A percentile compares a stretch with the other conserved stretches of the same genome.
phyloP scores from a whole-genome alignment of 2,888 invertebrate species.

The Tipula unca region DNA sequence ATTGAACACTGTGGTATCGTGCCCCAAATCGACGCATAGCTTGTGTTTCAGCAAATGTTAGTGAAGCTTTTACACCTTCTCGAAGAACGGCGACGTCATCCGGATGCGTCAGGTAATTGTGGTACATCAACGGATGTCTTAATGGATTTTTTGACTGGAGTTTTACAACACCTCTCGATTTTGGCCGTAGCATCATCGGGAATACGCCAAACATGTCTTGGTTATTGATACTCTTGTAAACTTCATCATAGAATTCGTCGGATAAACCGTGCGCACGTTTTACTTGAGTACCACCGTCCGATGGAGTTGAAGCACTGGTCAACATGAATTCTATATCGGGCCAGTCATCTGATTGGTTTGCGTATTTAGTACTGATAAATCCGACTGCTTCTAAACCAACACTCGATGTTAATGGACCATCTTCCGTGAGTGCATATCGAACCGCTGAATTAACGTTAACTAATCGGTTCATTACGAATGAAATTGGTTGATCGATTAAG shows the following conservation, averaged over 20 bases:
- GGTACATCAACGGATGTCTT: conserved; percentile 79
- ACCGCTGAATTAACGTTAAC: conserved; percentile 77
- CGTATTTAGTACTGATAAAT: conserved; percentile 82
- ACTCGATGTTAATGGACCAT: conserved; percentile 79
- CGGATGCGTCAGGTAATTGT: conserved; percentile 84
- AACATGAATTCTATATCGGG: conserved; percentile 89
- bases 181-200: conserved; percentile 84
- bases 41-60: conserved; percentile 70
- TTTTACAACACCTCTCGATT: conserved; percentile 72
- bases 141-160: conserved; percentile 59
- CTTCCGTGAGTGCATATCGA: conserved; percentile 75
- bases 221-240: conserved; percentile 61
- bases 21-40: conserved; percentile 73
- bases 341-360: conserved; percentile 79
- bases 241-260: conserved; percentile 71
- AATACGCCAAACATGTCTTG: conserved; percentile 73
- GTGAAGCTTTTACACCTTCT: conserved; percentile 78
- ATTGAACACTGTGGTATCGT: conserved; percentile 59
- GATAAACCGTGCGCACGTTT: conserved; percentile 73
- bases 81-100: conserved; percentile 74
- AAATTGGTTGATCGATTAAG: conserved; percentile 68
- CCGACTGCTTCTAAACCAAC: conserved; percentile 81
- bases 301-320: conserved; percentile 70
- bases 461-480: conserved; percentile 69
- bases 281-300: conserved; percentile 75